Evolutionary conservation across 2,113 vertebrate genomes (phyloP).

Genomic region (Crotalus helleri): DNA sequence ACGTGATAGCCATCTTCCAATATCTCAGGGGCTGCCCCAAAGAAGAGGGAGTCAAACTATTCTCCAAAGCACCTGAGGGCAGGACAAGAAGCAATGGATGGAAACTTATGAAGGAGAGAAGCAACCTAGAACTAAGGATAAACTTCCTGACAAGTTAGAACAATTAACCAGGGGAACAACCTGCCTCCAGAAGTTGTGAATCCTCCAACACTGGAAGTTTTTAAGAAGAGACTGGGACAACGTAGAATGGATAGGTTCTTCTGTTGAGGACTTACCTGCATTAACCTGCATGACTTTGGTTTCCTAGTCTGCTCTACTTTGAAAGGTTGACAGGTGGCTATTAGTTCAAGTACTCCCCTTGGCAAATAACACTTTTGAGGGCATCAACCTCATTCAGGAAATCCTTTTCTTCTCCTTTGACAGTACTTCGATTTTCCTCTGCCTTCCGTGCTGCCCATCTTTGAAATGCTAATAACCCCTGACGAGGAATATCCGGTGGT

Average conservation of each 20-base stretch:
- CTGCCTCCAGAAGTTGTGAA: not conserved
- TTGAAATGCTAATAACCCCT: conserved; percentile 77
- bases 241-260: not conserved
- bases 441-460: conserved; percentile 77
- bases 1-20: too few species aligned
- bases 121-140: not conserved
- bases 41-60: too few species aligned
- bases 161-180: not conserved
- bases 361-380: accelerated
- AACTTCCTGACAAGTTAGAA: not conserved
- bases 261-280: not conserved
- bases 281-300: not conserved
- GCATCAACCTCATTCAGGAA: not conserved
- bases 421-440: conserved; percentile 88
- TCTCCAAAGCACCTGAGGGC: not conserved
- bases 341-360: not conserved
- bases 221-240: not conserved
- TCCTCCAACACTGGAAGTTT: not conserved
- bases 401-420: not conserved
- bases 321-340: not conserved
- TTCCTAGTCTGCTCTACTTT: not conserved
- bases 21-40: too few species aligned
- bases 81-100: too few species aligned
- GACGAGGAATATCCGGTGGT: conserved; percentile 83
- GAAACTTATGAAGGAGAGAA: not conserved